Base-by-base conservation (phyloP, 2,888 invertebrate species). In the Hybos culiciformis region DNA sequence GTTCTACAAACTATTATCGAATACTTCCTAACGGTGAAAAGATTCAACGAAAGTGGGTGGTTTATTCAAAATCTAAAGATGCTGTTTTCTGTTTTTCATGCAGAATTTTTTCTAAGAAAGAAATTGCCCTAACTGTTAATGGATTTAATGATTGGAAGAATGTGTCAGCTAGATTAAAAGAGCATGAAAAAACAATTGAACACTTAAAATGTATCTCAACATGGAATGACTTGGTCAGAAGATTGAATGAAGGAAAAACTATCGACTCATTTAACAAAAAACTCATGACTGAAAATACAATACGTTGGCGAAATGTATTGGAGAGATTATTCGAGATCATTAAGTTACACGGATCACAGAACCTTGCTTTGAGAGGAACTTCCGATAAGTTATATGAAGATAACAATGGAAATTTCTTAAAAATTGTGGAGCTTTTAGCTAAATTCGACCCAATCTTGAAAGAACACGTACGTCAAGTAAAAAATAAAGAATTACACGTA, bases 141-240 rank as follows among this genome's bases (percentile, higher is more conserved):
- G n/a, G n/a, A 23, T 37, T 24, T 32, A 33, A 33, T 33, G 18
- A 18, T 33, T 33, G 18, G 18, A 33, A 33, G 19, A 33, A 33
- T 33, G 18, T 33, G 17, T 33, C 33, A 33, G 33, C 33, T 18
- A 33, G 33, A 33, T 33, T 33, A 33, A 33, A 33, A 33, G 33
- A 33, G 33, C 33, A 33, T 33, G 33, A 33, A 33, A 33, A 33
- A 33, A 33, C 33, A 33, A 33, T 33, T 33, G 33, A 33, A 33
- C 33, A 33, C 17, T 32, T 32, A 32, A 32, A 32, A 32, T 33
- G 18, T 33, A 33, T 33, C 7, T 33, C 18, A 33, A 33, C 33
- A 33, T 33, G 33, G 33, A 33, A 33, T 33, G 33, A 33, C 18
- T 33, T 33, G 33, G 33, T 33, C 33, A 33, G 33, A 33, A 33